Evolutionary conservation across 2,888 invertebrate species (phyloP), one percentile per base, ranked within the genome.

Genomic region (Serrognathus titanus): DNA sequence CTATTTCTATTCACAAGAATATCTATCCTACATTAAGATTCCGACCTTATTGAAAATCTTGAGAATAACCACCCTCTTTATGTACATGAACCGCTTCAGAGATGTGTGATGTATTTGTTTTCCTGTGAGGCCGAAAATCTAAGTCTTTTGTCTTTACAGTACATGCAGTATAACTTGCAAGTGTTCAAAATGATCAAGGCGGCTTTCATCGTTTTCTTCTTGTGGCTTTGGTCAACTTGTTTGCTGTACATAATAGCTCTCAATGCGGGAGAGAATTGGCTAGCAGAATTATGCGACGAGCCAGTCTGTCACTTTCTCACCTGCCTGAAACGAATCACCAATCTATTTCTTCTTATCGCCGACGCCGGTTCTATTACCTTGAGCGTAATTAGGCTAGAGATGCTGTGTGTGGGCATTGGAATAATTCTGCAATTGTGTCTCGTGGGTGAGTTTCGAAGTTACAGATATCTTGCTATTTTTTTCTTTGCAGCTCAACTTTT

Each of bases 21-120:
- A 51, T 24, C 35, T n/a, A 20, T 69, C 71, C 69, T 71, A 66
- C 12, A 63, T 66, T 38, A 61, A 68, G 13, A 35, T 63, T 2
- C 57, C 71, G 2, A 72, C 73, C 37, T 59, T 71, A 24, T n/a
- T 75, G 13, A 76, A 74, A 49, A 64, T 78, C 56, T 46, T 75
- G 12, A 62, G 76, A 51, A 57, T 77, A 2, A 66, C 68, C 40
- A 73, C 70, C 16, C 54, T 76, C 6, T 41, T 75, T 2, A 38
- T 59, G 50, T 76, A 74, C 51, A 64, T 67, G 6, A 63, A 69
- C 37, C 63, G 68, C 49, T 60, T 75, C 46, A 66, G 70, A 53
- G 65, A 71, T 20, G 77, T 77, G 51, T 67, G 72, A 12, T 4
- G 6, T 3, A 11, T 9, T 3, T 16, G 13, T 3, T 3, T 9